Evolutionary conservation across 1,140 invertebrate species (phyloP), one percentile per base, ranked within the genome.

Genomic region (Theocolax elegans): DNA sequence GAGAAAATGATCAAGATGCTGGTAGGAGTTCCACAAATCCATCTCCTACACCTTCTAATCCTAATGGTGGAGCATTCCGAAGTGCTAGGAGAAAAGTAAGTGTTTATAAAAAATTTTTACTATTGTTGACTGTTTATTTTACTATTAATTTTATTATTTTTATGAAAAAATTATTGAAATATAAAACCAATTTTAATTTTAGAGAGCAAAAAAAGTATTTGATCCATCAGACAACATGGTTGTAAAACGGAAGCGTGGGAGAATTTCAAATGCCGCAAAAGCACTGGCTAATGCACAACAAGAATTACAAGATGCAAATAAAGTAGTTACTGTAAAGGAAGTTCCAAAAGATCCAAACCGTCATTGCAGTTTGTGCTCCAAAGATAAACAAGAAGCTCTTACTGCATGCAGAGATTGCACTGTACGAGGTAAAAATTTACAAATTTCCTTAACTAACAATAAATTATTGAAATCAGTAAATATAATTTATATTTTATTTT

Each of bases 391-490:
- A 21, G 93, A 94, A 78, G 87, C 87, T 53, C 86, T 95, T 42
- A 87, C 95, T 1, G 87, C 90, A 68, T 95, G 94, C 80, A 85
- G 91, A 58, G 92, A 94, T 80, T 95, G 94, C 74, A 92, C 90
- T 62, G 91, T 92, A 66, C 92, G 92, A 90, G 91, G 92, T 92
- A 86, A 82, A 19, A 66, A 62, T 67, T 0, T 53, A 62, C 25
- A 70, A 53, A 60, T 44, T 62, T 56, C 31, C 35, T 7, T 38
- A 38, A 12, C 12, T 38, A 12, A 38, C 35, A 7, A 7, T 38
- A 12, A 21, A 25, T 23, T 21, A 54, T 29, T 17, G 9, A 15
- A 31, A 13, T 63, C 21, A 35, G 10, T 2, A 13, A 63, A 64
- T 70, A 42, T 63, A 10, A 51, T 42, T 65, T 42, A 70, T 42